Evolutionary conservation across 2,797 vertebrate species (phyloP).

Genomic region (Bovichtus diacanthus): DNA sequence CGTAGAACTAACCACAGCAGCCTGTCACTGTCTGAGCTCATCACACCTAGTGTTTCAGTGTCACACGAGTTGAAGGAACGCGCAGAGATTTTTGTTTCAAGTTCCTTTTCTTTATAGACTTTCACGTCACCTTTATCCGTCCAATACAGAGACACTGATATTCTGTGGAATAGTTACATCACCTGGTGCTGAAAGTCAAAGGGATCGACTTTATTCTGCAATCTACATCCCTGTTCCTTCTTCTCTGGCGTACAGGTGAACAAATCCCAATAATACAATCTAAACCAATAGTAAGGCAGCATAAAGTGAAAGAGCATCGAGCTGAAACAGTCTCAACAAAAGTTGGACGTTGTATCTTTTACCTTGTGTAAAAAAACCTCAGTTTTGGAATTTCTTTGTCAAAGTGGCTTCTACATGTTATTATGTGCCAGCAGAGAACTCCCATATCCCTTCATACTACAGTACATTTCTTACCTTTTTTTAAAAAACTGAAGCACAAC

Average conservation of each 20-base stretch:
- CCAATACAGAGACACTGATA: neutral
- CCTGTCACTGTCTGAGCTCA: neutral
- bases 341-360: neutral
- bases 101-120: too few relatives aligned
- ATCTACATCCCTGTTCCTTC: neutral
- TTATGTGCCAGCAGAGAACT: neutral
- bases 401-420: neutral
- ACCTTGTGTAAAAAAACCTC: neutral
- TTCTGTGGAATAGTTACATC: neutral
- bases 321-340: neutral
- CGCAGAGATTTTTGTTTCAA: neutral
- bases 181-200: neutral
- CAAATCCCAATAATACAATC: neutral
- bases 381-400: neutral
- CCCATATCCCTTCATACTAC: neutral
- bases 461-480: neutral
- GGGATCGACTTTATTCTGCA: neutral
- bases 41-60: neutral
- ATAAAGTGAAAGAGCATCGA: neutral
- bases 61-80: neutral
- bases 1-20: conserved; percentile 26
- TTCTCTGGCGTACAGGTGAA: neutral
- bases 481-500: neutral
- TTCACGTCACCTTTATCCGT: neutral
- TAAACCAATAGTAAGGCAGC: neutral